phyloP scores from a whole-genome alignment of 2,113 vertebrate genomes.

The Chaetops frenatus region DNA sequence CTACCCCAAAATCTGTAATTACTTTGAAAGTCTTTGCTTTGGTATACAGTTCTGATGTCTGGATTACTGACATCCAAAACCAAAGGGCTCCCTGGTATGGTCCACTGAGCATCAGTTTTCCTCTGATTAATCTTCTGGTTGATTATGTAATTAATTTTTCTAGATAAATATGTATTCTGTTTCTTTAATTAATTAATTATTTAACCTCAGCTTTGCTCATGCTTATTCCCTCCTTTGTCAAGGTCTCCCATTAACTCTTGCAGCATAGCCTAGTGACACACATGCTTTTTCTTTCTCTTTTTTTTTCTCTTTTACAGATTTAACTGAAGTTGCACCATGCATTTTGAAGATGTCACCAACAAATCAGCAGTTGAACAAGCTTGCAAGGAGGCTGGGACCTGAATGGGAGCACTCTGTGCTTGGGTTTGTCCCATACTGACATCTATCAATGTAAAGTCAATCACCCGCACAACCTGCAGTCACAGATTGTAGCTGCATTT shows the following conservation, averaged over 20 bases:
- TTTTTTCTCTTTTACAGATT: conserved; percentile 52
- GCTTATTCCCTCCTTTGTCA: not conserved
- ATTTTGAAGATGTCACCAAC: conserved; percentile 76
- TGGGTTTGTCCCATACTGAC: conserved; percentile 78
- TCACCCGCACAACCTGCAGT: conserved; percentile 77
- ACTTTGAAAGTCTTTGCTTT: not conserved
- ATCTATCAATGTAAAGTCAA: conserved; percentile 84
- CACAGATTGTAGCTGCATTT: conserved; percentile 80
- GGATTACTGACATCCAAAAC: not conserved
- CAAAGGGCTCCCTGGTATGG: not conserved
- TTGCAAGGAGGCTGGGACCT: conserved; percentile 79
- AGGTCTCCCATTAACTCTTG: not conserved
- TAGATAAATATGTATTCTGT: not conserved
- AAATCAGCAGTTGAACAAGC: conserved; percentile 81
- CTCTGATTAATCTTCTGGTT: not conserved
- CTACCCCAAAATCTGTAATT: not conserved
- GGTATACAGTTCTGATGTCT: not conserved
- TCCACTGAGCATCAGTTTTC: not conserved
- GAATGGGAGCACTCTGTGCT: too few relatives aligned
- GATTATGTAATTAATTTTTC: not conserved
- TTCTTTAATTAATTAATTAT: not conserved
- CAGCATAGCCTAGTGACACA: not conserved
- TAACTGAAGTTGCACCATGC: conserved; percentile 37
- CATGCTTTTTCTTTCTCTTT: not conserved
- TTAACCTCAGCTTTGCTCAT: not conserved